Conservation (phyloP, 2,113 vertebrate species). For the Trogon surrucura region DNA sequence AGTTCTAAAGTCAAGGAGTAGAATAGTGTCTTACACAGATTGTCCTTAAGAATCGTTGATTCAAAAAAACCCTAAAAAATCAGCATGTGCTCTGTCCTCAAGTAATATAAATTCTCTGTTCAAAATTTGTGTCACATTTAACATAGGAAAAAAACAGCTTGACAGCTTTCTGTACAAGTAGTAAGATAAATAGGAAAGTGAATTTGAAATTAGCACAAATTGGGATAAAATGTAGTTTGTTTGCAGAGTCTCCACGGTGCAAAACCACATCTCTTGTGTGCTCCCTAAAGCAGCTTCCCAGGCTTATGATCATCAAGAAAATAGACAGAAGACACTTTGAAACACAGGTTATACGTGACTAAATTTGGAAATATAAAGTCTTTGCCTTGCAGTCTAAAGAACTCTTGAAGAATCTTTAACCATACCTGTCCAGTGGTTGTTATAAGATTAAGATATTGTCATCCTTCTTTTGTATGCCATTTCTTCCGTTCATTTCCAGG, state of each 20-base stretch:
- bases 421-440: not conserved
- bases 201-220: not conserved
- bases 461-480: not conserved
- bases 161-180: not conserved
- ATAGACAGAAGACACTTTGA: not conserved
- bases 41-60: not conserved
- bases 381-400: not conserved
- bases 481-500: not conserved
- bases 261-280: not conserved
- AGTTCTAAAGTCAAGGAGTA: not conserved
- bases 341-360: not conserved
- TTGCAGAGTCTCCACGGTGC: not conserved
- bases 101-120: not conserved
- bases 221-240: not conserved
- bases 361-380: not conserved
- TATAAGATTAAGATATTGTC: not conserved
- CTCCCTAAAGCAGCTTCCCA: not conserved
- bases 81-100: not conserved
- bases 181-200: not conserved
- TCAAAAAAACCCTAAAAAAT: rapidly evolving
- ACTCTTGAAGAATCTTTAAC: not conserved
- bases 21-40: not conserved
- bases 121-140: not conserved
- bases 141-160: not conserved
- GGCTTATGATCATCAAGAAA: not conserved